Evolutionary conservation across 2,888 invertebrate genomes (phyloP).

Genomic region (Slavum lentiscoides): DNA sequence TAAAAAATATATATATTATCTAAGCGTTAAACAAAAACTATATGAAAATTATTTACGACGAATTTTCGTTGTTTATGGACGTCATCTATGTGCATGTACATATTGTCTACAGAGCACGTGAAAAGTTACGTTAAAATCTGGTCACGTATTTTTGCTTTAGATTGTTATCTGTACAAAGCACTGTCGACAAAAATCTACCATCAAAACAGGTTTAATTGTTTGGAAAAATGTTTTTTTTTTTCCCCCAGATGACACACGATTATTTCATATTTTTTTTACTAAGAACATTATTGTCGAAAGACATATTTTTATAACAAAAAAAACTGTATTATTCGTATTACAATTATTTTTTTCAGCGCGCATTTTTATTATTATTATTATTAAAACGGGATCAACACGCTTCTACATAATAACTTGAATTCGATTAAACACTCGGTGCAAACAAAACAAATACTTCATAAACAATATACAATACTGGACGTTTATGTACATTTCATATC

Average conservation of each 20-base stretch:
- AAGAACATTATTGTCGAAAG: background rate
- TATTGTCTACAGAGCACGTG: background rate
- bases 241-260: slow-evolving; percentile 8
- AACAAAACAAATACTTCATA: too few species aligned
- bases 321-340: background rate
- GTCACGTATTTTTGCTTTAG: slow-evolving; percentile 50
- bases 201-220: slow-evolving; percentile 49
- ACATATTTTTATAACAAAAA: background rate
- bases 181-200: slow-evolving; percentile 17
- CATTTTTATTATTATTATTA: background rate
- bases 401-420: too few species aligned
- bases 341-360: background rate
- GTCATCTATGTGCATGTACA: background rate
- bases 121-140: slow-evolving; percentile 43
- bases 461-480: too few species aligned
- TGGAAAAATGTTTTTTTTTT: slow-evolving; percentile 21
- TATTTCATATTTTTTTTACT: slow-evolving; percentile 8
- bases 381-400: background rate
- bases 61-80: slow-evolving; percentile 37
- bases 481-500: too few species aligned
- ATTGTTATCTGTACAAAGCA: slow-evolving; percentile 31
- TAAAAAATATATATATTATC: background rate
- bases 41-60: slow-evolving; percentile 28
- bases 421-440: too few species aligned
- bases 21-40: background rate